Conservation (phyloP, 1,140 invertebrate species). For the Drosophila neocordata region DNA sequence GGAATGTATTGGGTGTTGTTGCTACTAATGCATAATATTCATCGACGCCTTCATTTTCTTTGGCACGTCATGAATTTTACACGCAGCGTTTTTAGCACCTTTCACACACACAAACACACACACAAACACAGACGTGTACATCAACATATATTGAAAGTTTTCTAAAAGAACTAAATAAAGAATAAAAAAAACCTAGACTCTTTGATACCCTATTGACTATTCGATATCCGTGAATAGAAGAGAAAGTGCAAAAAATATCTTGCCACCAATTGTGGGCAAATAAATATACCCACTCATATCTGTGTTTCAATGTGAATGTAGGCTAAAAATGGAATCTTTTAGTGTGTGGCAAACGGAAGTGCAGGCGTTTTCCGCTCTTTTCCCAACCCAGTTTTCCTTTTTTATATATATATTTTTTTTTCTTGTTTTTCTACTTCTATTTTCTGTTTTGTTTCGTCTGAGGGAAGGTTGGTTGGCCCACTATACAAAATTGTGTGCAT, state of each 20-base stretch:
- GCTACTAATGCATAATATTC: slow-evolving; percentile 75
- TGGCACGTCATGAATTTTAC: slow-evolving; percentile 72
- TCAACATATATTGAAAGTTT: slow-evolving; percentile 18
- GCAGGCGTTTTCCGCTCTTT: slow-evolving; percentile 74
- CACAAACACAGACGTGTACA: neutral
- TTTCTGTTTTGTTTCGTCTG: slow-evolving; percentile 12
- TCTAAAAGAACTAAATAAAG: slow-evolving; percentile 5
- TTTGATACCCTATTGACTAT: neutral
- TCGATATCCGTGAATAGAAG: neutral
- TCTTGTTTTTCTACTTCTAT: too few species aligned
- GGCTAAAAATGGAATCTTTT: slow-evolving; percentile 39
- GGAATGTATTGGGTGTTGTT: slow-evolving; percentile 20
- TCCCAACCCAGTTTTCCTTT: slow-evolving; percentile 58
- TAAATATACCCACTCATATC: slow-evolving; percentile 6
- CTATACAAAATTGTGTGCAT: slow-evolving; percentile 70
- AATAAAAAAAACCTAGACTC: neutral
- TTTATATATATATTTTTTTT: slow-evolving; percentile 13
- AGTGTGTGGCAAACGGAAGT: slow-evolving; percentile 63
- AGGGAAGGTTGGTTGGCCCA: slow-evolving; percentile 47
- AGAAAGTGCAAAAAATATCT: neutral
- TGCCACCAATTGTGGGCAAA: neutral
- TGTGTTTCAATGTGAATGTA: slow-evolving; percentile 18
- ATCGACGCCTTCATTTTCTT: slow-evolving; percentile 59
- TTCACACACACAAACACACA: slow-evolving; percentile 7
- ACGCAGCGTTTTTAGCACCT: slow-evolving; percentile 33